These are phyloP conservation scores for Cyclophora punctaria DNA, from an alignment of 2,888 invertebrate species.

Conservation along the genomic window DNA sequence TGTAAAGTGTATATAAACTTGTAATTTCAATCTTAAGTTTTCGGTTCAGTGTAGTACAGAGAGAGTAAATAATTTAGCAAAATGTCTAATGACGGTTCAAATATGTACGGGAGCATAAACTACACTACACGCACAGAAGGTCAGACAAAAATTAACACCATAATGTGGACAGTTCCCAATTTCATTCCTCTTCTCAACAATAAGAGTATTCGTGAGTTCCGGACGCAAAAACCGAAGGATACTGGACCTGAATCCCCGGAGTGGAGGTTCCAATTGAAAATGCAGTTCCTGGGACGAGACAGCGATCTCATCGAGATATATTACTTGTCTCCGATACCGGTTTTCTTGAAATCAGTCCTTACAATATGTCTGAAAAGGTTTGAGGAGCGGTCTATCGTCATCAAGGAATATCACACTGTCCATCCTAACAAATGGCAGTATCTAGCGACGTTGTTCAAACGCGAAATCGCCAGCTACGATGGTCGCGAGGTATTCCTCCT, in stretches of 20 bases:
- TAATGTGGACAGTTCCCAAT: conserved; percentile 60
- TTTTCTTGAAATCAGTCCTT: conserved; percentile 56
- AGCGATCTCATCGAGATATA: conserved; percentile 64
- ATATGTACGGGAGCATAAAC: conserved; percentile 27
- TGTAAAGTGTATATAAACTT: no score
- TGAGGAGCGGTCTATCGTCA: conserved; percentile 59
- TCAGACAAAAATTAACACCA: conserved; percentile 57
- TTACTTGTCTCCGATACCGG: conserved; percentile 50
- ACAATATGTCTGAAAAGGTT: conserved; percentile 58
- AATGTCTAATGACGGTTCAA: conserved; percentile 23
- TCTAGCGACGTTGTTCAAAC: conserved; percentile 54
- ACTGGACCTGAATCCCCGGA: conserved; percentile 26
- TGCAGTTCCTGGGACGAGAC: conserved; percentile 57
- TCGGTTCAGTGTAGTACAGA: no score
- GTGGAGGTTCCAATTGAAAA: conserved; percentile 55
- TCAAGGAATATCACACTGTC: conserved; percentile 59
- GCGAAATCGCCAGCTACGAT: conserved; percentile 50
- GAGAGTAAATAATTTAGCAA: background rate
- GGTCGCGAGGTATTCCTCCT: conserved; percentile 49
- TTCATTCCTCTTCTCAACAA: conserved; percentile 50
- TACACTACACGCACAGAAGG: conserved; percentile 58
- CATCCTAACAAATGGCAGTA: conserved; percentile 67
- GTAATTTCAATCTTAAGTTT: no score
- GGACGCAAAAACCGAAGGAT: conserved; percentile 48
- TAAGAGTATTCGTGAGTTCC: conserved; percentile 49